Base-by-base conservation (phyloP, 37 sponge, comb jelly and placozoan species). In the Corticium candelabrum region DNA sequence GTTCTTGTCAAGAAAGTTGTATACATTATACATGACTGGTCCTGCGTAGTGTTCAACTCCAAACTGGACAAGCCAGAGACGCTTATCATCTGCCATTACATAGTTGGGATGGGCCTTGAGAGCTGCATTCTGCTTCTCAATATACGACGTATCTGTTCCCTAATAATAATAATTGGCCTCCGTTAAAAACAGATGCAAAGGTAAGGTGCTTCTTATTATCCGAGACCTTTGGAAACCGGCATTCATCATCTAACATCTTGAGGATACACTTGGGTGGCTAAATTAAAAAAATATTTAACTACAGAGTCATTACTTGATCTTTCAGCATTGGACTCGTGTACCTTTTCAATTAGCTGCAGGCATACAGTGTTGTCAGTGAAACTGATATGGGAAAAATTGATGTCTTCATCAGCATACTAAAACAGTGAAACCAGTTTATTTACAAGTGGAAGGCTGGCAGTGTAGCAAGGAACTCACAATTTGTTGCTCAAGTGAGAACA, bases 291-390 rank as follows among this genome's bases (percentile, higher is more conserved):
- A 38, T 3, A 74, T 30, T 34, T 11, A 11, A 27, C 11, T 50
- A 50, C 21, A 27, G 11, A 50, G n/a, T n/a, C n/a, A n/a, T n/a
- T n/a, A n/a, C n/a, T n/a, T n/a, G 5, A 11, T 43, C 11, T 11
- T 43, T 21, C 56, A 5, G 11, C 11, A 21, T 11, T 21, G 11
- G 56, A 43, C 11, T 5, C 37, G 2, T 2, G 1, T 70, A 84
- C 89, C 85, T 94, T 94, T 68, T 94, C 95, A 29, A 94, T 94
- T 40, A 94, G 87, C 56, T 94, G 90, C 68, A 94, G 73, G 41
- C 95, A 94, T 39, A 86, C 83, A 11, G 95, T 86, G 79, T 94
- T 94, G 86, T 94, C 95, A 29, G 95, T 94, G 81, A 94, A 94
- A 36, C 39, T 81, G 78, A 94, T 94, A 83, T 94, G 95, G 7